Conservation (phyloP, 1,140 invertebrate species). For the Zaprionus ghesquierei region DNA sequence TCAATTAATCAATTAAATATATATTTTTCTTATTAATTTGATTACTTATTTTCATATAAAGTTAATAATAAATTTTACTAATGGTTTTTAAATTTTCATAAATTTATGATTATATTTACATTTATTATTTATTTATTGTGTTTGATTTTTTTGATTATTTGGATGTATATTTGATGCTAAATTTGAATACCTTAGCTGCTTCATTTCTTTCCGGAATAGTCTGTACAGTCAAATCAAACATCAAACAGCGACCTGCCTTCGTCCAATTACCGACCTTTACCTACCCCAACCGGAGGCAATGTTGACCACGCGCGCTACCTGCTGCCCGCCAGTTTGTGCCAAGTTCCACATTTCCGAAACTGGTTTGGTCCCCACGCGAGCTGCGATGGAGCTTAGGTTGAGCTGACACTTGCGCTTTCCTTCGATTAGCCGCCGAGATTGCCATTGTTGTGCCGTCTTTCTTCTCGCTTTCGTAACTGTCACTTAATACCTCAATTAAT, state of each 20-base stretch:
- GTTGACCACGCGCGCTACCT: not conserved
- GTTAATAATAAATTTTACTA: no score
- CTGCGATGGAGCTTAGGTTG: not conserved
- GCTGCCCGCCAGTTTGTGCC: constrained; percentile 13
- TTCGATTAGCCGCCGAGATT: constrained; percentile 61
- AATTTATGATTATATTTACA: no score
- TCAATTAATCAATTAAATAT: no score
- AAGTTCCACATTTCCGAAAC: constrained; percentile 34
- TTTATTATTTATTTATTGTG: no score
- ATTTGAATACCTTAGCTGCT: not conserved
- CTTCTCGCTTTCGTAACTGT: constrained; percentile 22
- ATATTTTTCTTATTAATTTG: no score
- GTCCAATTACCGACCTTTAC: constrained; percentile 17
- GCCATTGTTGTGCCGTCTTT: constrained; percentile 18
- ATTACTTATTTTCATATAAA: no score
- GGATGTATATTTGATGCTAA: no score
- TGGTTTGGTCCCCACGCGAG: constrained; percentile 14
- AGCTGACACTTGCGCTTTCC: constrained; percentile 71
- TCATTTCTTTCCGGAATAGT: not conserved
- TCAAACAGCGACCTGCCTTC: not conserved
- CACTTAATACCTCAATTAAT: constrained; percentile 67
- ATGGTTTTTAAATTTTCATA: no score
- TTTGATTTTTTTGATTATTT: no score
- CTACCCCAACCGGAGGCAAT: constrained; percentile 25
- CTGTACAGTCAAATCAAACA: not conserved